Conservation (phyloP, 2,888 invertebrate species). For the Apeira syringaria region DNA sequence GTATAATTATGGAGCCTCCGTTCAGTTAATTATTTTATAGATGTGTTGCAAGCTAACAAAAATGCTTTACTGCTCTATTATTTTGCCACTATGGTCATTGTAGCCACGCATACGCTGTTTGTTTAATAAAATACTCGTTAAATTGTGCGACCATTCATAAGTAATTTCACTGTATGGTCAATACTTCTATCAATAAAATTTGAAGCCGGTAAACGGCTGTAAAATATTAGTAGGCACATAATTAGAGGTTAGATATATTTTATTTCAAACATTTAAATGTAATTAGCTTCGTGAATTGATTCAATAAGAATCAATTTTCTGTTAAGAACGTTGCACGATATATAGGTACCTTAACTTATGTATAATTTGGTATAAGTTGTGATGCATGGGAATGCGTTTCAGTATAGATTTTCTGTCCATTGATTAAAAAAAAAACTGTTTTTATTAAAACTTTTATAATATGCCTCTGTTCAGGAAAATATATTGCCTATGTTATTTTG, state of each 20-base stretch:
- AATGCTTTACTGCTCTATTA: conserved; percentile 47
- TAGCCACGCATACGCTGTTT: conserved; percentile 43
- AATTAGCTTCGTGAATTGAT: too few relatives aligned
- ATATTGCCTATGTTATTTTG: too few relatives aligned
- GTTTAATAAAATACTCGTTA: conserved; percentile 40
- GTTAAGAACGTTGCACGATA: too few relatives aligned
- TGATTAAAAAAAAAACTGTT: too few relatives aligned
- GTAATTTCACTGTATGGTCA: conserved; percentile 13
- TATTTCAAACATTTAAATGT: conserved; percentile 8
- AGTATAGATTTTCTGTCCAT: too few relatives aligned
- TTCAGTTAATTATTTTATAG: conserved; percentile 57
- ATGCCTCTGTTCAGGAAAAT: too few relatives aligned
- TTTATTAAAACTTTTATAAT: too few relatives aligned
- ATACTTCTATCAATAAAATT: conserved; percentile 13
- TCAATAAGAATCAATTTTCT: too few relatives aligned
- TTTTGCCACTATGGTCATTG: conserved; percentile 40
- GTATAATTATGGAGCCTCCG: conserved; percentile 57
- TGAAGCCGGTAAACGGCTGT: conserved; percentile 12
- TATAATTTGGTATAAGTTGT: too few relatives aligned
- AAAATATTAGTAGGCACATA: conserved; percentile 16
- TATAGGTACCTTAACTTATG: too few relatives aligned
- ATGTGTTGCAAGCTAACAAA: conserved; percentile 48
- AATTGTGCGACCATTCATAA: conserved; percentile 4
- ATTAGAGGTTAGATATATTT: conserved; percentile 11
- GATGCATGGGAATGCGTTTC: too few relatives aligned